Evolutionary conservation across 2,888 invertebrate genomes (phyloP).

Genomic region (Anoplius nigerrimus): DNA sequence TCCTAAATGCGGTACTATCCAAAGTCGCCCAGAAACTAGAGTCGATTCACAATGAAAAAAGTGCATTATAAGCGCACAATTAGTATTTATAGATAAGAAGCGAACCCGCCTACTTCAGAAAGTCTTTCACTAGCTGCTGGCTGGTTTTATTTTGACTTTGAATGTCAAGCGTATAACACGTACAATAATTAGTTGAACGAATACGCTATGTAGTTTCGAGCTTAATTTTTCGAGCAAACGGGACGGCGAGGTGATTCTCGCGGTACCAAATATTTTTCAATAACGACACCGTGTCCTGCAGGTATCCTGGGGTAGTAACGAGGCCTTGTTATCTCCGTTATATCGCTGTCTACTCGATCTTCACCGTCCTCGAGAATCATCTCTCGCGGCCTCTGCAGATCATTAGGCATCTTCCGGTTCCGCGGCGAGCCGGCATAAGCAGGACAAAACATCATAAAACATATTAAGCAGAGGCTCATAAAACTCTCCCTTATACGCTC

Average conservation of each 20-base stretch:
- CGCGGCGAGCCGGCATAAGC: slow-evolving; percentile 43
- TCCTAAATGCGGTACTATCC: slow-evolving; percentile 26
- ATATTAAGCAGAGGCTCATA: slow-evolving; percentile 62
- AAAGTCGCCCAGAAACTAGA: background rate
- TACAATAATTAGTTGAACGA: too few species aligned
- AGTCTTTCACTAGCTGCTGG: too few species aligned
- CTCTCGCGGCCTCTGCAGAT: slow-evolving; percentile 26
- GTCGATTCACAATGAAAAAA: too few species aligned
- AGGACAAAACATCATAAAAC: slow-evolving; percentile 59
- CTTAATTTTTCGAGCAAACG: too few species aligned
- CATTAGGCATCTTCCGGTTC: slow-evolving; percentile 64
- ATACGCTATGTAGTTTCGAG: too few species aligned
- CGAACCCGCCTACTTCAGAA: too few species aligned
- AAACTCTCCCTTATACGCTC: slow-evolving; percentile 43
- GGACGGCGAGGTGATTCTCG: too few species aligned
- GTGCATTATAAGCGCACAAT: too few species aligned
- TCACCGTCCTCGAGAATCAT: slow-evolving; percentile 19
- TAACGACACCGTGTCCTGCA: slow-evolving; percentile 10
- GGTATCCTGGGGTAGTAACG: slow-evolving; percentile 18
- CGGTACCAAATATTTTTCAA: slow-evolving; percentile 16
- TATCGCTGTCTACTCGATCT: slow-evolving; percentile 15
- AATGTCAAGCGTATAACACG: too few species aligned
- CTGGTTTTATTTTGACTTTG: too few species aligned
- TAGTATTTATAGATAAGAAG: too few species aligned
- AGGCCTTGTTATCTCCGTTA: slow-evolving; percentile 26